Conservation (phyloP, 2,113 vertebrate species). For the Cyphomyrus discorhynchus region DNA sequence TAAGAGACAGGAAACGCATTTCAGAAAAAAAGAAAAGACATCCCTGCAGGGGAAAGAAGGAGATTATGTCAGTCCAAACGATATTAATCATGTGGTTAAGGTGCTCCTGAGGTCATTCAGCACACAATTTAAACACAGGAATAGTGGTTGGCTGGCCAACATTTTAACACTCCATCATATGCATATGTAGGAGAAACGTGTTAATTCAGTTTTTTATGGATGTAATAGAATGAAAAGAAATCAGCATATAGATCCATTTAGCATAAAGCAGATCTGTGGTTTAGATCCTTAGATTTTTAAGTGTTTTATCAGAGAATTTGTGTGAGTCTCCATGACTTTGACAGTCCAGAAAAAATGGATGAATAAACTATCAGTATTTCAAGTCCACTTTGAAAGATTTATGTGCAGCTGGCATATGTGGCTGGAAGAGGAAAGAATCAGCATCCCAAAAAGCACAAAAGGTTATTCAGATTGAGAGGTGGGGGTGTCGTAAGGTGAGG, state of each 20-base stretch:
- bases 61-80: background rate
- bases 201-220: background rate
- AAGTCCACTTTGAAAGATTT: background rate
- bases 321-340: background rate
- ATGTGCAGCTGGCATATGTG: background rate
- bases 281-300: background rate
- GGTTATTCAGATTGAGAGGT: background rate
- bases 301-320: background rate
- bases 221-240: background rate
- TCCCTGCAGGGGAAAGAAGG: background rate
- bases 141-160: background rate
- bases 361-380: background rate
- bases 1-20: background rate
- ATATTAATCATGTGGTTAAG: background rate
- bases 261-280: background rate
- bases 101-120: background rate
- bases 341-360: background rate
- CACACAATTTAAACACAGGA: background rate
- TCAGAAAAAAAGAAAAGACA: background rate
- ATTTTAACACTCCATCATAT: background rate
- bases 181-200: background rate
- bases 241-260: background rate
- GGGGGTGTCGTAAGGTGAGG: no score
- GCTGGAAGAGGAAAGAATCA: background rate
- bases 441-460: background rate